Base-by-base conservation (phyloP, 2,797 vertebrate genomes). In the Selene dorsalis region DNA sequence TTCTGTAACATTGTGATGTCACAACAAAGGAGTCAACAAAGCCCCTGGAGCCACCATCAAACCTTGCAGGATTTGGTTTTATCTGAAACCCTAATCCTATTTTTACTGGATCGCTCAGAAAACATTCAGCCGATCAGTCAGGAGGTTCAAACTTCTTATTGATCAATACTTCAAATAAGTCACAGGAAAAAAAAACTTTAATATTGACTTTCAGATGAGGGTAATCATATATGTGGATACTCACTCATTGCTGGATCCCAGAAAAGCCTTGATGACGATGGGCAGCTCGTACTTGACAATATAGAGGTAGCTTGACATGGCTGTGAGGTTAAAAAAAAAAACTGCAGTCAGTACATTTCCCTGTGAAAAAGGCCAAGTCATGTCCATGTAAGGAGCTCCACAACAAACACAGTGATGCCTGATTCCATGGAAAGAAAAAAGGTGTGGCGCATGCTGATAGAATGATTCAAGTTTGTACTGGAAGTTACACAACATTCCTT, bases 271-370 rank as follows among this genome's bases (percentile, higher is more conserved):
- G 83, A 99, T 98, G 92, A 99, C 98, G 85, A 97, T 96, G 75
- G 98, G 98, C 89, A 99, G 95, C 92, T 99, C 98, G 73, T 99
- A 99, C 93, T 99, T 99, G 92, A 99, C 96, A 77, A 99, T 99
- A 95, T 95, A 99, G 94, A 99, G 97, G 96, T 99, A 99, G 95
- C 97, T 99, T 73, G 98, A 98, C 97, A 99, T 99, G 90, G 97
- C 98, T 99, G 95, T 72, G 88, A 56, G 86, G 62, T 3, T 1
- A 78, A 93, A 94, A 83, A 75, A 56, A 93, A 94, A 83, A 75
- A 56, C 11, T 24, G 2, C 17, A 14, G 12, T 89, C 16, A 82
- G 71, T 52, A 68, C 2, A 22, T 59, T 59, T 67, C 0, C 16
- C 6, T 8, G 52, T 41, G 12, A 66, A 52, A 69, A 5, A 4